Evolutionary conservation across 2,113 vertebrate species (phyloP).

Genomic region (Galemys pyrenaicus): DNA sequence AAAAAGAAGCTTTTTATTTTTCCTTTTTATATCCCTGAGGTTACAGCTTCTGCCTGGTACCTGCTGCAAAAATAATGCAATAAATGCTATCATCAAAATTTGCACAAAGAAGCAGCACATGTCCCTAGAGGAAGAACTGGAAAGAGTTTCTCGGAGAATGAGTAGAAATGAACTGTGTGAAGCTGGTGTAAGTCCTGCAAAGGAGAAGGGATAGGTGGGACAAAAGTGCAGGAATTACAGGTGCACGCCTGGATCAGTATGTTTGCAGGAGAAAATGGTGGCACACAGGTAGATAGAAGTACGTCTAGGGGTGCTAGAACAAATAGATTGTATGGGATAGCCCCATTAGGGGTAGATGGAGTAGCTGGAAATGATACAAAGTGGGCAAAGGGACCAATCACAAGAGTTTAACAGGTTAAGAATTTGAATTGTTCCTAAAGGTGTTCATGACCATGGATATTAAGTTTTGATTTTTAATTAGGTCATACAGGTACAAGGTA

Average conservation of each 20-base stretch:
- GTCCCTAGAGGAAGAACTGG: not conserved
- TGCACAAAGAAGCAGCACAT: not conserved
- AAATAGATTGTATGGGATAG: not conserved
- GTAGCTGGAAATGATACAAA: not conserved
- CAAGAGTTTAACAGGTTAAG: not conserved
- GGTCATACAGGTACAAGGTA: not conserved
- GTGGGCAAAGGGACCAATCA: not conserved
- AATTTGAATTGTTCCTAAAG: not conserved
- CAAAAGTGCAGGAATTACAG: not conserved
- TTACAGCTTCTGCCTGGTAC: not conserved
- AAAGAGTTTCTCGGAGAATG: not conserved
- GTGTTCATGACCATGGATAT: not conserved
- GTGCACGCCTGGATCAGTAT: not conserved
- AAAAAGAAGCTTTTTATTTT: not conserved
- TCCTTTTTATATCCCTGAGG: not conserved
- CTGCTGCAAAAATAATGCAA: not conserved
- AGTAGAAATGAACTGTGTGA: not conserved
- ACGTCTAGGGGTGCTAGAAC: too few species aligned
- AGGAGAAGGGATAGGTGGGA: not conserved
- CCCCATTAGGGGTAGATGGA: fast-evolving
- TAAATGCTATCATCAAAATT: not conserved
- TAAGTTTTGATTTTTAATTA: not conserved
- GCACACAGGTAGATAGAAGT: not conserved
- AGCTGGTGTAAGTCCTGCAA: not conserved
- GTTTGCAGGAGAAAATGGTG: not conserved